phyloP scores from a whole-genome alignment of 2,797 vertebrate genomes.

The Apodemus agrarius region DNA sequence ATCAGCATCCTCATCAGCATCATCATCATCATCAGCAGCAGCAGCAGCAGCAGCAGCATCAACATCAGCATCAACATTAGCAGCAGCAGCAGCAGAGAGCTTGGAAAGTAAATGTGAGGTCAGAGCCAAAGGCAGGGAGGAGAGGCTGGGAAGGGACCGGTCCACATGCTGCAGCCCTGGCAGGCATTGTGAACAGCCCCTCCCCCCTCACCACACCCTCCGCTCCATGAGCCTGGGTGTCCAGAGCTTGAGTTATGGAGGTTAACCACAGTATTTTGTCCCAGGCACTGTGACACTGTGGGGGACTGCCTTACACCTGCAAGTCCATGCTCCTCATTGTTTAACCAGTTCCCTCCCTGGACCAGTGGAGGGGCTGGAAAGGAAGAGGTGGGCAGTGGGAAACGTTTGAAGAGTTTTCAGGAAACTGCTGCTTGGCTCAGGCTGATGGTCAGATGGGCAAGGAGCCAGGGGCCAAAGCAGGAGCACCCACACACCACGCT shows the following conservation, averaged over 20 bases:
- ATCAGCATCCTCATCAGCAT: neutral
- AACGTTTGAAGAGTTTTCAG: slow-evolving; percentile 37
- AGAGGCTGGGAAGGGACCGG: neutral
- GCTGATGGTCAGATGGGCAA: neutral
- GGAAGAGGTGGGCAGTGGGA: neutral
- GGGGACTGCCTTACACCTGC: neutral
- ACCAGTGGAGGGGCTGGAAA: neutral
- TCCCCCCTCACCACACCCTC: neutral
- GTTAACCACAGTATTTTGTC: neutral
- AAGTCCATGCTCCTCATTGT: neutral
- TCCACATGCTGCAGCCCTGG: neutral
- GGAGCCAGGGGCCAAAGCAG: neutral
- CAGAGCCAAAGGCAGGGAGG: neutral
- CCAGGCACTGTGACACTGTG: neutral
- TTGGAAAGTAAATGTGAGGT: neutral
- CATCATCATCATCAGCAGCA: too few relatives aligned
- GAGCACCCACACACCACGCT: neutral
- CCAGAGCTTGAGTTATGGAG: neutral
- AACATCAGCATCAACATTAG: too few relatives aligned
- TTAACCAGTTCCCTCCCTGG: neutral
- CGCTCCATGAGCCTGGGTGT: rapidly evolving
- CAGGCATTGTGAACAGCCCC: neutral
- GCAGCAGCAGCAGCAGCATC: too few relatives aligned
- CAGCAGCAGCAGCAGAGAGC: too few relatives aligned
- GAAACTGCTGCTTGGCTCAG: neutral